Evolutionary conservation across 1,140 invertebrate genomes (phyloP), one percentile per base, ranked within the genome.

Genomic region (Drosophila athabasca): DNA sequence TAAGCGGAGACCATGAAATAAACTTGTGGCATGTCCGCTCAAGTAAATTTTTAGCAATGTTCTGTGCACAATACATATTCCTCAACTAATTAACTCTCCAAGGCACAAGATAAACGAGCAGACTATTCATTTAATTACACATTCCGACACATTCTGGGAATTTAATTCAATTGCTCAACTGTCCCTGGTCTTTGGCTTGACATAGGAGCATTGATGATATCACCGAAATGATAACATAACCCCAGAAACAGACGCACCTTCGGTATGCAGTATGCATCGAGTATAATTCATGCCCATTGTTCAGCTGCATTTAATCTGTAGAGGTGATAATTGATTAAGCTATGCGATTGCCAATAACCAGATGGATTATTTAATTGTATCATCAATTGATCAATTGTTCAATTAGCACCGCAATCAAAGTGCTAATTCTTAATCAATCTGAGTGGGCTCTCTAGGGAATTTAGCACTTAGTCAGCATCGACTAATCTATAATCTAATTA

Each of bases 181-280:
- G 3, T 39, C 45, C n/a, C 46, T 41, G 19, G 46, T 61, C 13
- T 45, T 57, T 13, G 46, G 57, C 13, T 45, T 57, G 7, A 8
- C 26, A 39, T 46, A 26, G 4, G 24, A 17, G 29, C 1, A 9
- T 45, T 9, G 46, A 79, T 82, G 79, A 82, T 78, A 70, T 82
- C 79, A 82, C 62, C 48, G n/a, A 62, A 41, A 65, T 54, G 55
- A 74, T 77, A 82, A 69, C 52, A 44, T 24, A 46, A 45, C 3
- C 44, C 9, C 49, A 58, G 68, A 57, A 52, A 45, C 19, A 26
- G 19, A 60, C 6, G 39, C 31, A 64, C 73, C 59, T 52, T 73
- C 59, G 62, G 50, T 6, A 19, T 49, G 5, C 46, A 31, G 39
- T 35, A 9, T 15, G 1, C 1, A 13, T 19, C 26, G 41, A 15